These are phyloP conservation scores for Microctenopoma lineatum DNA, from an alignment of 2,797 vertebrate species.

Conservation along the genomic window DNA sequence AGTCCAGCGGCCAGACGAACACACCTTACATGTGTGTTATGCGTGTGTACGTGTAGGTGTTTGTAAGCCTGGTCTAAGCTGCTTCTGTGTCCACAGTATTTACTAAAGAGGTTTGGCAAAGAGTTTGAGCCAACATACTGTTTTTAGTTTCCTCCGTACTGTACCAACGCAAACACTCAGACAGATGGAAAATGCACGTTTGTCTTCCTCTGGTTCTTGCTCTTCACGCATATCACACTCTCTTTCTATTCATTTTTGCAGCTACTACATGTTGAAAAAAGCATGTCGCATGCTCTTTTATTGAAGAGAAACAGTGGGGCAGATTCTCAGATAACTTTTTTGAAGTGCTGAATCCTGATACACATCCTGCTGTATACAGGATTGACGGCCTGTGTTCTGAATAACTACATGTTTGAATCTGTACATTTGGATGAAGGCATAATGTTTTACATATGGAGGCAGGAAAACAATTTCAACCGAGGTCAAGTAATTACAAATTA, in stretches of 20 bases:
- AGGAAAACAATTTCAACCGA: not conserved
- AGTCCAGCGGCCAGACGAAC: conserved; percentile 45
- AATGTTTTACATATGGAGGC: not conserved
- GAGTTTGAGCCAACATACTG: conserved; percentile 60
- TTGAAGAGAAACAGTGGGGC: not conserved
- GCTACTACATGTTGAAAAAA: conserved; percentile 3
- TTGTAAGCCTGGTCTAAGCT: conserved; percentile 42
- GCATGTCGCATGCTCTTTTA: not conserved
- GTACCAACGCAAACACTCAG: conserved; percentile 28
- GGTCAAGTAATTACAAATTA: not conserved
- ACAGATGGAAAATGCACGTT: conserved; percentile 8
- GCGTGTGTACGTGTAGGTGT: conserved; percentile 30
- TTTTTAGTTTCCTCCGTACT: conserved; percentile 51
- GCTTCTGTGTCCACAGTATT: conserved; percentile 68
- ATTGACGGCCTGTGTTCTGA: not conserved
- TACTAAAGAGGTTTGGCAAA: conserved; percentile 67
- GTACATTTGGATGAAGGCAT: not conserved
- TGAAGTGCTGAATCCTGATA: not conserved
- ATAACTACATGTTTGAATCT: not conserved
- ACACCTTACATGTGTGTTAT: conserved; percentile 40
- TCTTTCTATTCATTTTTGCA: not conserved
- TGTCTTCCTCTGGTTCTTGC: not conserved
- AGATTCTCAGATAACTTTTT: not conserved
- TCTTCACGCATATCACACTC: not conserved
- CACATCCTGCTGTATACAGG: not conserved